Percentiles rank a stretch among this genome's conserved stretches.
phyloP scores from a whole-genome alignment of 2,888 invertebrate genomes.

The Idaea aversata region DNA sequence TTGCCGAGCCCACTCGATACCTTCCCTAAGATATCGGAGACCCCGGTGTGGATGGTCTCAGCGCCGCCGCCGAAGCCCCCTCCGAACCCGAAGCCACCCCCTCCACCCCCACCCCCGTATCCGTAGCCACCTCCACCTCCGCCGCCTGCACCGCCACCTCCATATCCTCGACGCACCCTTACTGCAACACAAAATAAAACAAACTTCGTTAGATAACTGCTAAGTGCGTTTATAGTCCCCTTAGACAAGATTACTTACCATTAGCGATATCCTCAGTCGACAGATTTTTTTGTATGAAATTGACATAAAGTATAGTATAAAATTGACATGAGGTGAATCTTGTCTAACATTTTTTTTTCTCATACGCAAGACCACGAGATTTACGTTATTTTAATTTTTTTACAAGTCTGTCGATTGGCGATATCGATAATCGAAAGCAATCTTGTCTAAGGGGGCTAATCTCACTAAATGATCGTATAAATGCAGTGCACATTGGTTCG shows the following conservation, averaged over 20 bases:
- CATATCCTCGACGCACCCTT: slow-evolving; percentile 55
- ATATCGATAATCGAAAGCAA: too few relatives aligned
- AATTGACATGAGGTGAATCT: too few relatives aligned
- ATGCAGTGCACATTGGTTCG: slow-evolving; percentile 4
- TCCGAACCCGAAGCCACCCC: slow-evolving; percentile 37
- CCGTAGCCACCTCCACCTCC: slow-evolving; percentile 40
- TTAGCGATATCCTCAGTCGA: too few relatives aligned
- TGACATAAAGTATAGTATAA: too few relatives aligned
- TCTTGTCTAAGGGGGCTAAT: too few relatives aligned
- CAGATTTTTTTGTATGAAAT: too few relatives aligned
- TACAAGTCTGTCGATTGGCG: too few relatives aligned
- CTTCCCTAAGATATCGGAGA: slow-evolving; percentile 51
- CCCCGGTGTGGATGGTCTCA: slow-evolving; percentile 48
- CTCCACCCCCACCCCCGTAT: slow-evolving; percentile 38
- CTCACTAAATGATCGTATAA: neutral
- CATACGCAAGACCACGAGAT: too few relatives aligned
- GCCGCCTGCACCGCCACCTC: slow-evolving; percentile 39
- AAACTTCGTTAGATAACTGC: neutral
- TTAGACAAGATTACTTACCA: too few relatives aligned
- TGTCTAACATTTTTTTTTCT: too few relatives aligned
- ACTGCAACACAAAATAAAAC: slow-evolving; percentile 45
- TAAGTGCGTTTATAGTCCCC: neutral
- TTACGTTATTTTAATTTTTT: too few relatives aligned
- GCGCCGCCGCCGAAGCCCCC: slow-evolving; percentile 43
- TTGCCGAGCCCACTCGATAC: slow-evolving; percentile 44